Percentiles rank a stretch among this genome's conserved stretches.
Evolutionary conservation across 2,113 vertebrate species (phyloP).

Genomic region (Cepphus grylle): DNA sequence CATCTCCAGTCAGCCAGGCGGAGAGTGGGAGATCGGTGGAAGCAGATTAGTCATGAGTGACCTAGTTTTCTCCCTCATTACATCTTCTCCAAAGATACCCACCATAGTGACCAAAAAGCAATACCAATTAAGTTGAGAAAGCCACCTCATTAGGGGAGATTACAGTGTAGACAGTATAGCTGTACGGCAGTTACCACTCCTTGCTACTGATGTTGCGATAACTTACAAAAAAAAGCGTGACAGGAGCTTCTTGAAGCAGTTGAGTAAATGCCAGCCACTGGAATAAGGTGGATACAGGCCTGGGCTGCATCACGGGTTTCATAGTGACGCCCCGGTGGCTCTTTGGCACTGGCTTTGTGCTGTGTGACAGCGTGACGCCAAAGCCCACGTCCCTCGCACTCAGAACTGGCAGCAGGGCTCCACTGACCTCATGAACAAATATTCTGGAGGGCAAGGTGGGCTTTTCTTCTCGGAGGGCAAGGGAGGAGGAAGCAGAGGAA

Average conservation of each 20-base stretch:
- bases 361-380: accelerated
- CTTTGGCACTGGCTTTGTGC: background rate
- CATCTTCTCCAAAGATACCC: background rate
- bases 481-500: background rate
- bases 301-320: background rate
- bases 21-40: background rate
- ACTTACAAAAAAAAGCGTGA: background rate
- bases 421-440: accelerated
- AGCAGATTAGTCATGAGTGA: background rate
- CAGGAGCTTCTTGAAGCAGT: background rate
- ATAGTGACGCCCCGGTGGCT: accelerated
- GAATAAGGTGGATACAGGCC: background rate
- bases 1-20: background rate
- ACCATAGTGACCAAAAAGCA: background rate
- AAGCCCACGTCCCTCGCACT: background rate
- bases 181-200: background rate
- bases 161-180: background rate
- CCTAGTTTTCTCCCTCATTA: constrained; percentile 23
- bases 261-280: background rate
- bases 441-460: too few species aligned
- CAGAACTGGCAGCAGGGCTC: background rate
- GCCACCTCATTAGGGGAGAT: background rate
- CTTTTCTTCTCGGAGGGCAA: background rate
- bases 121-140: background rate
- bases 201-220: background rate